Conservation (phyloP, 2,113 vertebrate species). For the Hemiscyllium ocellatum region DNA sequence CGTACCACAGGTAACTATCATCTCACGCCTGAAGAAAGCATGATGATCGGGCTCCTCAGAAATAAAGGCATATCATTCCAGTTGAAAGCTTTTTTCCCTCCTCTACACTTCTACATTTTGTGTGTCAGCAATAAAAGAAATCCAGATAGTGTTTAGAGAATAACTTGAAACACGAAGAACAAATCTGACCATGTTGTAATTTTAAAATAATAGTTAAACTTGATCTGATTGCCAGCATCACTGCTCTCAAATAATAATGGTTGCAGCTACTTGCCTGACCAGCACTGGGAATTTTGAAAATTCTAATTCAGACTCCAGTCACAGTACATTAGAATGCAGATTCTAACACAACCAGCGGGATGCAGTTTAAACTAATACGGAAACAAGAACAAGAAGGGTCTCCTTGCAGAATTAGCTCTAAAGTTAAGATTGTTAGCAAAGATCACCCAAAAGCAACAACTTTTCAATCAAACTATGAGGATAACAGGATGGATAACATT, state of each 20-base stretch:
- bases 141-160: neutral
- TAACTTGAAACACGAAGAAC: neutral
- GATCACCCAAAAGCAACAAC: neutral
- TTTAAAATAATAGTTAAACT: neutral
- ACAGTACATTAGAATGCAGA: constrained; percentile 24
- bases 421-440: neutral
- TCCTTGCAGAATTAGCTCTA: neutral
- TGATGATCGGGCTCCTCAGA: neutral
- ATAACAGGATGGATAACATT: neutral
- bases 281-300: constrained; percentile 16
- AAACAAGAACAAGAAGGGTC: neutral
- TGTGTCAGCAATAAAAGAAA: neutral
- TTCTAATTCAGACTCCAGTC: constrained; percentile 7
- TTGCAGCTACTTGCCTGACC: neutral
- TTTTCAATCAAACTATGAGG: neutral
- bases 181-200: neutral
- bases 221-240: neutral
- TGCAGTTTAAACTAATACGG: neutral
- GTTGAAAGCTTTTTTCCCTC: neutral
- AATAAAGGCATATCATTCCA: neutral
- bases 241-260: constrained; percentile 2
- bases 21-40: neutral
- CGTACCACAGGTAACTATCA: neutral
- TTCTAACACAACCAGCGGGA: constrained; percentile 12
- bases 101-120: neutral